Conservation (phyloP, 2,797 vertebrate species). For the Thamnophis elegans region DNA sequence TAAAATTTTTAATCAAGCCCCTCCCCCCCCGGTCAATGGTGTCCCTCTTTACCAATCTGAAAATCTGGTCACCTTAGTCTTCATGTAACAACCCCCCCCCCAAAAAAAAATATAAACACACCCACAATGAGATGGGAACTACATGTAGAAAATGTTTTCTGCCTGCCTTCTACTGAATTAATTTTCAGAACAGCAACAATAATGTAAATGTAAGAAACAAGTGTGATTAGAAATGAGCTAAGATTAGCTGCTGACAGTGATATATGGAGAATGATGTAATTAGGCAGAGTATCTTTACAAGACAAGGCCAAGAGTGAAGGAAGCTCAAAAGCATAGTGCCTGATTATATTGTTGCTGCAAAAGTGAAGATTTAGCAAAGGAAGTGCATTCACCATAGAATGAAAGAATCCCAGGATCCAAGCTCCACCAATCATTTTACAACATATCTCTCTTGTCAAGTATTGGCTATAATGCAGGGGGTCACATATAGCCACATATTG, state of each 20-base stretch:
- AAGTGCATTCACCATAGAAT: not conserved
- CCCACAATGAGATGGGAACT: too few relatives aligned
- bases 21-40: too few relatives aligned
- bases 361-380: conserved; percentile 39
- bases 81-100: too few relatives aligned
- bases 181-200: conserved; percentile 31
- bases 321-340: conserved; percentile 52
- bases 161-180: not conserved
- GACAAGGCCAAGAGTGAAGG: conserved; percentile 41
- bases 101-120: too few relatives aligned
- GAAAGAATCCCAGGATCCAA: conserved; percentile 16
- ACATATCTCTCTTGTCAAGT: not conserved
- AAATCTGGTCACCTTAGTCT: too few relatives aligned
- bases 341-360: conserved; percentile 17
- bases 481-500: not conserved
- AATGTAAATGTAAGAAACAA: conserved; percentile 42
- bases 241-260: conserved; percentile 36
- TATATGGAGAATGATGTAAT: conserved; percentile 27
- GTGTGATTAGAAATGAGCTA: conserved; percentile 31
- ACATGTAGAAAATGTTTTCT: too few relatives aligned
- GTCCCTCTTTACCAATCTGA: too few relatives aligned
- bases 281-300: conserved; percentile 18
- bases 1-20: too few relatives aligned
- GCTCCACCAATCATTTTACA: conserved; percentile 3
- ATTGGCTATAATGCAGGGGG: conserved; percentile 32